Conservation (phyloP, 2,113 vertebrate genomes). For the Amphilophus citrinellus region DNA sequence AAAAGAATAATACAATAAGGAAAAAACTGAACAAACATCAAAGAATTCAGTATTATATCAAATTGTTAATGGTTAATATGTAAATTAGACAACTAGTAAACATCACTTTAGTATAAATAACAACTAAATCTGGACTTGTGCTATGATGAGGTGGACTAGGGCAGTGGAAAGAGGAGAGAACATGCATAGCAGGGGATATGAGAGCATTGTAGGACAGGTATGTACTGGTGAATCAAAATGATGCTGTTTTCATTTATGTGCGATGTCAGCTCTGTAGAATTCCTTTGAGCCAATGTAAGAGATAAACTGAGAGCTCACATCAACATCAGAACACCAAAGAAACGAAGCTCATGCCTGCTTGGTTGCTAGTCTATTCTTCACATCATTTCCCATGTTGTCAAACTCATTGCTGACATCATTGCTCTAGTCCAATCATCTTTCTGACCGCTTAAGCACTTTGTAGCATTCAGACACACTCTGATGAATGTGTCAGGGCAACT, state of each 20-base stretch:
- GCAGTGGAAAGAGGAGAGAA: not conserved
- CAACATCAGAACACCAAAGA: not conserved
- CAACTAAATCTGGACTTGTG: not conserved
- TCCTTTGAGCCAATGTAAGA: not conserved
- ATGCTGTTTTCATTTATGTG: too few relatives aligned
- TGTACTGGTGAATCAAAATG: not conserved
- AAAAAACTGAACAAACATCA: not conserved
- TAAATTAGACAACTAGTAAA: not conserved
- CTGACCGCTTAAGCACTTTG: too few relatives aligned
- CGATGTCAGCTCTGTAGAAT: too few relatives aligned
- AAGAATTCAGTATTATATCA: not conserved
- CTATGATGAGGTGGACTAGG: not conserved
- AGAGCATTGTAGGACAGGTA: not conserved
- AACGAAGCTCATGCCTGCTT: not conserved
- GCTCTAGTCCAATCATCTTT: too few relatives aligned
- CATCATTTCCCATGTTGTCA: too few relatives aligned
- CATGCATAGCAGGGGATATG: not conserved
- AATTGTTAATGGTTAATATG: not conserved
- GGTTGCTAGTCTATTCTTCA: too few relatives aligned
- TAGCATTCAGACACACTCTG: not conserved
- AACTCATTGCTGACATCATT: too few relatives aligned
- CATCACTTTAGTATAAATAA: not conserved
- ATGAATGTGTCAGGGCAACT: not conserved
- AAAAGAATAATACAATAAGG: not conserved
- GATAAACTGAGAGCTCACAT: not conserved